A percentile compares a stretch with the other conserved stretches of the same genome.
Conservation (phyloP, 2,113 vertebrate species). For the Tyto alba region DNA sequence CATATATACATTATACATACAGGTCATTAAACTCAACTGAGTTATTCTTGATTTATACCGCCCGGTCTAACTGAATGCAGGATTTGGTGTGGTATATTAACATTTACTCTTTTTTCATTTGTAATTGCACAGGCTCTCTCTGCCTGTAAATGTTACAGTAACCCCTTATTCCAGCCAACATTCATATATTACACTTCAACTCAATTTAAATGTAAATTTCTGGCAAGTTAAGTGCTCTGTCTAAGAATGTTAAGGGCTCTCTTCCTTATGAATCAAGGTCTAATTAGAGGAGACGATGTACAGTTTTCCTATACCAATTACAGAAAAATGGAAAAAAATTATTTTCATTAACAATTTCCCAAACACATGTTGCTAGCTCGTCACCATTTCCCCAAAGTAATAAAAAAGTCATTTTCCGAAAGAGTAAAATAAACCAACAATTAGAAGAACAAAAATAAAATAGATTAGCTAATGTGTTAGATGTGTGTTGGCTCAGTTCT, state of each 20-base stretch:
- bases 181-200: conserved; percentile 72
- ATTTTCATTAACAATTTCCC: conserved; percentile 62
- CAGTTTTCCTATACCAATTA: conserved; percentile 67
- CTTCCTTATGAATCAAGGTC: conserved; percentile 73
- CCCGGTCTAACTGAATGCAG: not conserved
- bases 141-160: conserved; percentile 63
- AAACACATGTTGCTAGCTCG: conserved; percentile 51
- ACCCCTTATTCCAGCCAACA: conserved; percentile 66
- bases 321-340: conserved; percentile 68
- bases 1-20: not conserved
- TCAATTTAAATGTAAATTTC: conserved; percentile 84
- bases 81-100: conserved; percentile 31
- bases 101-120: conserved; percentile 52
- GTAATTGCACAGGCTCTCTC: conserved; percentile 56
- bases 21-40: not conserved
- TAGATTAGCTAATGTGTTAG: conserved; percentile 56
- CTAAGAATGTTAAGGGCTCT: conserved; percentile 71
- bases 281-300: conserved; percentile 68
- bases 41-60: not conserved
- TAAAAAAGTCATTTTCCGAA: conserved; percentile 57
- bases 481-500: conserved; percentile 53
- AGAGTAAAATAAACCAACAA: conserved; percentile 60
- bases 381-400: conserved; percentile 31
- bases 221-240: conserved; percentile 72
- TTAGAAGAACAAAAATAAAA: conserved; percentile 67